These are phyloP conservation scores for Cuculus canorus DNA, from an alignment of 2,797 vertebrate species.

Conservation along the genomic window DNA sequence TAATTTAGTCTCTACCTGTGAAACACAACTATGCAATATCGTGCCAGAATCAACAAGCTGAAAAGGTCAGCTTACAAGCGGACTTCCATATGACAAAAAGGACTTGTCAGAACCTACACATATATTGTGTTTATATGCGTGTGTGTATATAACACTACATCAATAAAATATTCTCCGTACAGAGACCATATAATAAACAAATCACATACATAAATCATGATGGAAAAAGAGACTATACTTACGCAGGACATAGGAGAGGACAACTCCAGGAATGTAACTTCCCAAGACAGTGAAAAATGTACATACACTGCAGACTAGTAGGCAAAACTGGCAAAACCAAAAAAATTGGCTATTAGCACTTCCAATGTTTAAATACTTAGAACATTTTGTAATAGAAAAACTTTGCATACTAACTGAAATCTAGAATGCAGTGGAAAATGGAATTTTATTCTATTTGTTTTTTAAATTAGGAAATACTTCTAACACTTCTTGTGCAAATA, in stretches of 20 bases:
- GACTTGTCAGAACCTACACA: neutral
- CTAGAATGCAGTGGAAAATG: neutral
- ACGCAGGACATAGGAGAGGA: conserved; percentile 92
- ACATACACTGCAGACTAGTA: conserved; percentile 95
- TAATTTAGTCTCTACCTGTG: neutral
- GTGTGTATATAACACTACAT: neutral
- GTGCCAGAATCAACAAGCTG: neutral
- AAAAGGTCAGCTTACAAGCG: neutral
- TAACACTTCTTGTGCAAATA: neutral
- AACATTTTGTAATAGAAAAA: neutral
- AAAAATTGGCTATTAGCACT: conserved; percentile 23
- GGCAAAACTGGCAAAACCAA: conserved; percentile 87
- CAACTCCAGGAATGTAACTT: conserved; percentile 95
- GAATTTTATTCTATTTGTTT: neutral
- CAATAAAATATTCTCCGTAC: neutral
- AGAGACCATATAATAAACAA: neutral
- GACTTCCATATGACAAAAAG: neutral
- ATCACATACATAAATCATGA: neutral
- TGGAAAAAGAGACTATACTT: conserved; percentile 71
- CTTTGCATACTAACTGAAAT: neutral
- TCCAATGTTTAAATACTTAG: neutral
- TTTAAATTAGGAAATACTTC: neutral
- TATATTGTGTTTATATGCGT: fast-evolving
- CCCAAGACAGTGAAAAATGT: conserved; percentile 95
- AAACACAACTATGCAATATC: neutral